Evolutionary conservation across 92 coral and sea anemone genomes (phyloP).

Genomic region (Epizoanthus ramosus): DNA sequence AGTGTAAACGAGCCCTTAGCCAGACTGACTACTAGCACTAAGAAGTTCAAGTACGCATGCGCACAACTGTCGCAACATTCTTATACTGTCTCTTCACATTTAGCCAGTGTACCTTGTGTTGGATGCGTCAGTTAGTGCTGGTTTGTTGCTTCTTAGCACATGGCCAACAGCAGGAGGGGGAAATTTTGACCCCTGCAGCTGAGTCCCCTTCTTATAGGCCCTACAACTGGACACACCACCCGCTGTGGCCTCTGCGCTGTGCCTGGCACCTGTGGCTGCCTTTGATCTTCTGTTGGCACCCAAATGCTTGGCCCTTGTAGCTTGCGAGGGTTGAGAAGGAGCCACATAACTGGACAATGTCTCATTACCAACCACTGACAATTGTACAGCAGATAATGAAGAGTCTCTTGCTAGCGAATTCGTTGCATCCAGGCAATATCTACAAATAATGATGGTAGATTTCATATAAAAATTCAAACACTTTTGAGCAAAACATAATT

Average conservation of each 20-base stretch:
- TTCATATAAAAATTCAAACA: neutral
- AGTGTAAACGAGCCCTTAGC: too few species aligned
- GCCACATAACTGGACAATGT: constrained; percentile 67
- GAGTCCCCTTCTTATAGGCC: neutral
- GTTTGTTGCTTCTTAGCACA: neutral
- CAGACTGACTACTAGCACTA: too few species aligned
- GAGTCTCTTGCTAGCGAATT: constrained; percentile 59
- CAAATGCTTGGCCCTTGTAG: neutral
- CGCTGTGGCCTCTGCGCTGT: neutral
- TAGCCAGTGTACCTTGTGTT: neutral
- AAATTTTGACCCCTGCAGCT: neutral
- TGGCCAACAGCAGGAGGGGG: neutral
- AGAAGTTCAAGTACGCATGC: too few species aligned
- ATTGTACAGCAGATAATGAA: constrained; percentile 56
- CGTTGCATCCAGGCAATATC: constrained; percentile 83
- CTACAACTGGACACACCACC: neutral
- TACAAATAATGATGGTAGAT: constrained; percentile 20
- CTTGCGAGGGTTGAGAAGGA: neutral
- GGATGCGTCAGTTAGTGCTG: neutral
- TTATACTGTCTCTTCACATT: too few species aligned
- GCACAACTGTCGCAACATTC: too few species aligned
- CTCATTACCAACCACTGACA: constrained; percentile 68
- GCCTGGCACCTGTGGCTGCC: neutral
- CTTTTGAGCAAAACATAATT: too few species aligned
- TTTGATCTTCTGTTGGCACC: constrained; percentile 14